Conservation (phyloP, 2,797 vertebrate genomes). For the Typhlichthys subterraneus region DNA sequence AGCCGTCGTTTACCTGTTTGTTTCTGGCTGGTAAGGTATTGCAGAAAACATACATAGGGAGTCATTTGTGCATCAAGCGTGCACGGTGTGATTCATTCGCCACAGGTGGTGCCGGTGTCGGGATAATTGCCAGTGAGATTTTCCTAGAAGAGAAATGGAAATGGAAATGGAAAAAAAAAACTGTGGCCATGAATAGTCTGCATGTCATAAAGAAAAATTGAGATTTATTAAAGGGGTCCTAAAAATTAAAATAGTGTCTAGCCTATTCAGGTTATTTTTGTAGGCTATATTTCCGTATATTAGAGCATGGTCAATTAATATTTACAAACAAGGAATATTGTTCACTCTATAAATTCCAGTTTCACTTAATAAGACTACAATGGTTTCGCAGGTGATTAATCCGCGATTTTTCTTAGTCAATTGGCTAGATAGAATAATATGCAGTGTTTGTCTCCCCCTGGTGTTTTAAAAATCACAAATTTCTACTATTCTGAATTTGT, state of each 20-base stretch:
- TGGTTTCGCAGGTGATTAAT: slow-evolving; percentile 23
- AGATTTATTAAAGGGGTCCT: no score
- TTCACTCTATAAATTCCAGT: not conserved
- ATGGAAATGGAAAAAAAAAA: not conserved
- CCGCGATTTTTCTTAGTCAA: not conserved
- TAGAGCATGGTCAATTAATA: no score
- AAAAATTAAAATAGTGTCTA: no score
- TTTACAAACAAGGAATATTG: no score
- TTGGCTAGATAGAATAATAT: not conserved
- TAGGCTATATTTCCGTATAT: no score
- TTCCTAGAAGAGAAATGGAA: not conserved
- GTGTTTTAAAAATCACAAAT: slow-evolving; percentile 28
- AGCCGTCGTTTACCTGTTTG: no score
- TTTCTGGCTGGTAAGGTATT: not conserved
- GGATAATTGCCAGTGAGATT: slow-evolving; percentile 27
- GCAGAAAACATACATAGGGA: slow-evolving; percentile 15
- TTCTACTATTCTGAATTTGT: not conserved
- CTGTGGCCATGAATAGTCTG: not conserved
- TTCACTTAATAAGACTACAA: slow-evolving; percentile 8
- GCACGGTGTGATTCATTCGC: slow-evolving; percentile 44
- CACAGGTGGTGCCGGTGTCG: slow-evolving; percentile 57
- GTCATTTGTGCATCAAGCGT: slow-evolving; percentile 35
- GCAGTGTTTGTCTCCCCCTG: slow-evolving; percentile 70
- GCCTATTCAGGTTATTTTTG: no score
- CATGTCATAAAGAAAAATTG: no score